phyloP scores from a whole-genome alignment of 1,140 invertebrate genomes.

The Polypedilum pembai region DNA sequence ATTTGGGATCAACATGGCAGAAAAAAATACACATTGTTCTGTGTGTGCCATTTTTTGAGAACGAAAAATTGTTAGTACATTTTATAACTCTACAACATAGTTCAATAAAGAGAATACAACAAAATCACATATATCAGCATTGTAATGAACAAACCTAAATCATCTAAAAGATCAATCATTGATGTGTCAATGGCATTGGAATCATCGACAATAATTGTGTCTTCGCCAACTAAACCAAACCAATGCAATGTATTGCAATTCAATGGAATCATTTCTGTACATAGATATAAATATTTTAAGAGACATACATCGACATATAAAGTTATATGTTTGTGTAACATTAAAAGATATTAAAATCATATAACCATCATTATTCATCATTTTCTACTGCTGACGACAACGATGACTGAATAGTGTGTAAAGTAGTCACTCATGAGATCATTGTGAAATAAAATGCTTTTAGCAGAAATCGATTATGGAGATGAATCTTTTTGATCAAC shows the following conservation, averaged over 20 bases:
- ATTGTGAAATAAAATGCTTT: slow-evolving; percentile 12
- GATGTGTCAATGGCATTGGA: neutral
- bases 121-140: neutral
- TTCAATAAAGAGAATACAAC: neutral
- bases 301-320: neutral
- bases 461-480: neutral
- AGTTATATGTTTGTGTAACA: neutral
- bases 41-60: neutral
- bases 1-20: neutral
- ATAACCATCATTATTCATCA: no score
- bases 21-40: neutral
- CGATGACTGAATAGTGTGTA: no score
- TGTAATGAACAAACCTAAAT: slow-evolving; percentile 7
- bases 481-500: neutral
- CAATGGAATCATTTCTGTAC: slow-evolving; percentile 4
- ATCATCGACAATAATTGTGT: neutral
- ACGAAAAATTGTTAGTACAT: no score
- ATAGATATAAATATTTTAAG: neutral
- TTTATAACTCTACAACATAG: no score
- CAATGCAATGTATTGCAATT: slow-evolving; percentile 9
- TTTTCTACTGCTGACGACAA: no score
- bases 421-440: neutral
- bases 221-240: slow-evolving; percentile 5
- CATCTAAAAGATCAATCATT: neutral
- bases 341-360: no score